Percentiles rank a stretch among this genome's conserved stretches.
Evolutionary conservation across 1,140 invertebrate genomes (phyloP).

Genomic region (Calliopsis andreniformis): DNA sequence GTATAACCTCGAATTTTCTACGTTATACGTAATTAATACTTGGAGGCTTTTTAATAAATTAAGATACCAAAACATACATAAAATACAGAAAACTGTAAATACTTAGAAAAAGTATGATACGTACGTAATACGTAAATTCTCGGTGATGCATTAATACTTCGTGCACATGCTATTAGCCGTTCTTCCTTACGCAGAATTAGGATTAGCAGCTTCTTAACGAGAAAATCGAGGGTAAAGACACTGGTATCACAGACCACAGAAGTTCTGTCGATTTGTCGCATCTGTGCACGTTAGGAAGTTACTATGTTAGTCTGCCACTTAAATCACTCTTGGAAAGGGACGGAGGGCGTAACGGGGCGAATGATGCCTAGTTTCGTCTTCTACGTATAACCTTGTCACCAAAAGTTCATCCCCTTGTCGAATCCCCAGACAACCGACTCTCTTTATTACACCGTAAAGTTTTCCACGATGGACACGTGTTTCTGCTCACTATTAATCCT

Average conservation of each 20-base stretch:
- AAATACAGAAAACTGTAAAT: too few species aligned
- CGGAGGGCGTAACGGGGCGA: conserved; percentile 38
- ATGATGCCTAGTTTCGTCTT: conserved; percentile 45
- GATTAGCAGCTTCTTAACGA: conserved; percentile 25
- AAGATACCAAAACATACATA: too few species aligned
- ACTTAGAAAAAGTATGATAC: too few species aligned
- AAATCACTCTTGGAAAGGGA: conserved; percentile 74
- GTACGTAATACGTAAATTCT: too few species aligned
- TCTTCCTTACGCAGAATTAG: too few species aligned
- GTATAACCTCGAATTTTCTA: too few species aligned
- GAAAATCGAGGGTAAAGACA: conserved; percentile 36
- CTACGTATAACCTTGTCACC: conserved; percentile 65
- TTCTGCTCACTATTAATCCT: conserved; percentile 46
- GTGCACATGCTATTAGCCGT: neutral
- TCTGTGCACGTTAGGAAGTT: conserved; percentile 78
- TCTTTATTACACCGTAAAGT: conserved; percentile 68
- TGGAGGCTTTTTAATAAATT: too few species aligned
- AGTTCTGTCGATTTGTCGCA: conserved; percentile 81
- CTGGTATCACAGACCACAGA: conserved; percentile 71
- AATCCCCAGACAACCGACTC: conserved; percentile 52
- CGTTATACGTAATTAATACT: too few species aligned
- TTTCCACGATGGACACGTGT: conserved; percentile 62
- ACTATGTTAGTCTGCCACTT: conserved; percentile 75
- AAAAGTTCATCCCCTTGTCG: conserved; percentile 62
- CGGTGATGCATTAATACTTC: neutral